phyloP scores from a whole-genome alignment of 2,797 vertebrate species.

The Gallirallus australis region DNA sequence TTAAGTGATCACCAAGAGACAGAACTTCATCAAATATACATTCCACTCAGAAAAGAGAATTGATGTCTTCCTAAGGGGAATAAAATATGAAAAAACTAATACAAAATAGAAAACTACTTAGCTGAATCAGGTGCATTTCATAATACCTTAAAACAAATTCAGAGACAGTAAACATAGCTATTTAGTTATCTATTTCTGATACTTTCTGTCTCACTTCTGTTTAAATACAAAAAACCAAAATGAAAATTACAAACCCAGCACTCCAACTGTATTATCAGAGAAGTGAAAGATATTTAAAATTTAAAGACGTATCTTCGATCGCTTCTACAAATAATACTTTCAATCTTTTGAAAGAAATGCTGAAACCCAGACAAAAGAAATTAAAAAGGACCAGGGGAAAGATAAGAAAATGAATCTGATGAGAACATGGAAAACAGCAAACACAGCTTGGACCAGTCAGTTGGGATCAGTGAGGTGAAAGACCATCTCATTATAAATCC shows the following conservation, averaged over 20 bases:
- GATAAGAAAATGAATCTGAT: constrained; percentile 34
- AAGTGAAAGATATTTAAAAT: background rate
- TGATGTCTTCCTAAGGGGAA: background rate
- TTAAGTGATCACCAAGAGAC: background rate
- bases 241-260: background rate
- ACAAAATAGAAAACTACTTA: background rate
- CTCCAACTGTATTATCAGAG: background rate
- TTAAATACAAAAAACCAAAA: background rate
- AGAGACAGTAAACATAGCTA: background rate
- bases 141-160: background rate
- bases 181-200: background rate
- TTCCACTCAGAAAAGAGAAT: background rate
- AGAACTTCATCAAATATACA: background rate
- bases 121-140: background rate
- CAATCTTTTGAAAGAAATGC: background rate
- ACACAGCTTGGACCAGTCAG: background rate
- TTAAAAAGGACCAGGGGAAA: background rate
- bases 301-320: background rate
- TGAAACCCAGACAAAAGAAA: constrained; percentile 3
- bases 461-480: constrained; percentile 20
- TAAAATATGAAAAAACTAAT: background rate
- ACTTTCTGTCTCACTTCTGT: background rate
- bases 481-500: constrained; percentile 16
- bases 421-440: background rate
- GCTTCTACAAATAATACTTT: constrained; percentile 1